Evolutionary conservation across 2,888 invertebrate genomes (phyloP), one percentile per base, ranked within the genome.

Genomic region (Bhutanitis thaidina): DNA sequence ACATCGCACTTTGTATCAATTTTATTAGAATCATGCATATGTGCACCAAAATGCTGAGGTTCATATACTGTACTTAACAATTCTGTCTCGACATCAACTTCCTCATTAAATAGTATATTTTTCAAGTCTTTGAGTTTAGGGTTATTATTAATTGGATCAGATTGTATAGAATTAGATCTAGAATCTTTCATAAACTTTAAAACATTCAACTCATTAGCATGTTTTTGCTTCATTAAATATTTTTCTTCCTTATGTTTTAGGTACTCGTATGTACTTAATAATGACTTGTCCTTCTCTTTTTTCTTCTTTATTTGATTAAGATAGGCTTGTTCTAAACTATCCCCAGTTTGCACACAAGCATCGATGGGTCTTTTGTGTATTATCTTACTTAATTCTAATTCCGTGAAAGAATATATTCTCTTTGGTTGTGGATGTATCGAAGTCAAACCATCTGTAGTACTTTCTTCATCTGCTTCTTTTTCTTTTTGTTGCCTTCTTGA

Each of bases 331-430:
- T 80, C 77, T 49, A 84, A 66, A 59, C 81, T 82, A 2, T 69
- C 69, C 27, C 76, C 78, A 0, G 88, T 87, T 71, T 88, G 88
- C 1, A 80, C 71, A 3, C 62, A 69, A 36, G 53, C 65, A 35
- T 83, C 76, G 44, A 30, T 56, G 5, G 16, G 40, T 32, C 0
- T 57, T 20, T 32, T 37, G 3, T 36, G 29, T 29, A 58, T 53
- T 45, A 77, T 70, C 62, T 74, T 80, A 13, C 55, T 55, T 52
- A 86, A 61, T 59, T 85, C 84, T 12, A 71, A 47, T 59, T 82
- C 69, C 7, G 77, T 62, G 57, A 78, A 86, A 1, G 82, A 79
- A 54, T 59, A 80, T 35, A 59, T 62, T 60, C 40, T 55, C 4
- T 47, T 56, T 40, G 10, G 43, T 27, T 38, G 49, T 15, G 34